Percentiles rank a stretch among this genome's conserved stretches.
These are phyloP conservation scores for Apeltes quadracus DNA, from an alignment of 2,113 vertebrate genomes.

Conservation along the genomic window DNA sequence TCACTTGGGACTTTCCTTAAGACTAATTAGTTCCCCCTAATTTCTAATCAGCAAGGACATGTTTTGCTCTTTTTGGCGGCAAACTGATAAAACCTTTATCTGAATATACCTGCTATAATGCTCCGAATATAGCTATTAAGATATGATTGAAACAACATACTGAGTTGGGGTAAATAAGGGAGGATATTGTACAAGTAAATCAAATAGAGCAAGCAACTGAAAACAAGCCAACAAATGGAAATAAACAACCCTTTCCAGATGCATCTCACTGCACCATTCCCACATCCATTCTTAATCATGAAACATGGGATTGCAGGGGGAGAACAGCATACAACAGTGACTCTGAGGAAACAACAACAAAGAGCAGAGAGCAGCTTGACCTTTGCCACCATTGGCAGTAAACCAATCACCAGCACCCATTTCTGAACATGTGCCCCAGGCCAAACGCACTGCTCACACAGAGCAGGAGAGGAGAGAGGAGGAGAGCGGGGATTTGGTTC, in stretches of 20 bases:
- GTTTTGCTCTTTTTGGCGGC: slow-evolving; percentile 69
- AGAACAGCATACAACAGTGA: slow-evolving; percentile 74
- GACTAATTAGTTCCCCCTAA: slow-evolving; percentile 69
- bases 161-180: slow-evolving; percentile 22
- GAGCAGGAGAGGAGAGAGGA: slow-evolving; percentile 82
- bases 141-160: slow-evolving; percentile 44
- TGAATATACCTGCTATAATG: slow-evolving; percentile 65
- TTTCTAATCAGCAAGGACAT: slow-evolving; percentile 67
- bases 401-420: slow-evolving; percentile 95
- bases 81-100: slow-evolving; percentile 68
- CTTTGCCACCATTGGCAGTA: slow-evolving; percentile 90
- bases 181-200: slow-evolving; percentile 39
- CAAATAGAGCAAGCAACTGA: slow-evolving; percentile 45
- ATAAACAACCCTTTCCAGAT: slow-evolving; percentile 43
- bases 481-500: slow-evolving; percentile 77
- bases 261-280: slow-evolving; percentile 36
- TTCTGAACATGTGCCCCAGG: slow-evolving; percentile 96
- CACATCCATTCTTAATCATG: slow-evolving; percentile 62
- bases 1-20: slow-evolving; percentile 67
- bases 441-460: slow-evolving; percentile 89
- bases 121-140: slow-evolving; percentile 44
- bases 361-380: slow-evolving; percentile 91
- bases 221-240: slow-evolving; percentile 40
- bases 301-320: slow-evolving; percentile 66
- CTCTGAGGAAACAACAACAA: slow-evolving; percentile 80